Evolutionary conservation across 2,888 invertebrate species (phyloP).

Genomic region (Neelides folsomi): DNA sequence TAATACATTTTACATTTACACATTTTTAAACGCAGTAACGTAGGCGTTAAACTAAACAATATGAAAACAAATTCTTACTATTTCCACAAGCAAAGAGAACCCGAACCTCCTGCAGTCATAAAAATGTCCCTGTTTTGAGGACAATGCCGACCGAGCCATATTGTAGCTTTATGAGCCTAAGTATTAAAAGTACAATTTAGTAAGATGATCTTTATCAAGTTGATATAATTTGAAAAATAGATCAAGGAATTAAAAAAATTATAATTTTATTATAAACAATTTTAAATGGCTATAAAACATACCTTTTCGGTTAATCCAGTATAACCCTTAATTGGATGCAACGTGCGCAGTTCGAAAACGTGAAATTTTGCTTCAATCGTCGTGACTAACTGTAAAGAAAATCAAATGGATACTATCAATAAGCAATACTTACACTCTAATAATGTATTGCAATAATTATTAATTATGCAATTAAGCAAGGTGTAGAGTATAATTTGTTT

Average conservation of each 20-base stretch:
- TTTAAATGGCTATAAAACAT: too few species aligned
- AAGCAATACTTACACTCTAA: too few species aligned
- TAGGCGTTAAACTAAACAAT: neutral
- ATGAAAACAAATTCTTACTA: slow-evolving; percentile 50
- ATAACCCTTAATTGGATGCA: slow-evolving; percentile 76
- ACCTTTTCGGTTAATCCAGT: slow-evolving; percentile 49
- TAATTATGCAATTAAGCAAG: too few species aligned
- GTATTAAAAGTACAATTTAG: too few species aligned
- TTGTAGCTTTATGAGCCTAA: slow-evolving; percentile 56
- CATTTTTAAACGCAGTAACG: neutral
- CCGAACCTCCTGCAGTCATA: slow-evolving; percentile 76
- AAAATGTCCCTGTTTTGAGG: slow-evolving; percentile 92
- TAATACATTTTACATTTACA: neutral
- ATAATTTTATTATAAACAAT: too few species aligned
- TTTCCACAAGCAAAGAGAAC: slow-evolving; percentile 87
- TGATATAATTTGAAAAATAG: too few species aligned
- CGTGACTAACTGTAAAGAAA: slow-evolving; percentile 50
- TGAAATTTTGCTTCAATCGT: slow-evolving; percentile 82
- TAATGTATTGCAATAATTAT: too few species aligned
- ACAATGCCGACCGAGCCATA: slow-evolving; percentile 76
- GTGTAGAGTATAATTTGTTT: too few species aligned
- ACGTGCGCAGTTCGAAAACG: slow-evolving; percentile 76
- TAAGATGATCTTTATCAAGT: too few species aligned
- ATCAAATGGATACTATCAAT: neutral
- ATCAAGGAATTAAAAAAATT: too few species aligned